Percentiles rank a stretch among this genome's conserved stretches.
Conservation (phyloP, 2,888 invertebrate species). For the Branchellion lobata region DNA sequence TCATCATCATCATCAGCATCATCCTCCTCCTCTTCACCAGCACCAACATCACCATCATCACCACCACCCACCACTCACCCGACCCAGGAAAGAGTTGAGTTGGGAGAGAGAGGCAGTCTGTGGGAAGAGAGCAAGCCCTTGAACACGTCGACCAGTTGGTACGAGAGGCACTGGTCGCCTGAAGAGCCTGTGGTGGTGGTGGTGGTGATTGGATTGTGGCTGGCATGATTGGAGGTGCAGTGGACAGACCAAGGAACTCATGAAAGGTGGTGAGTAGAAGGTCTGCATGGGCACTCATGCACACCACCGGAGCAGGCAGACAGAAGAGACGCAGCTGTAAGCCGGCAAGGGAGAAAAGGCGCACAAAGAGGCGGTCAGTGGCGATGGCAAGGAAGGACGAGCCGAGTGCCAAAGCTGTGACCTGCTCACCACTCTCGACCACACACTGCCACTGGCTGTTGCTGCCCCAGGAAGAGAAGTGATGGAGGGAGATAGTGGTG, state of each 20-base stretch:
- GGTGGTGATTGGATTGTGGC: no score
- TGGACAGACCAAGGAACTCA: conserved; percentile 64
- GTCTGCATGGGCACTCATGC: conserved; percentile 69
- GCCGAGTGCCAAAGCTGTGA: conserved; percentile 66
- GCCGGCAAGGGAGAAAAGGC: conserved; percentile 83
- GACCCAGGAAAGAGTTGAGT: conserved; percentile 61
- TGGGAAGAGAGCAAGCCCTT: conserved; percentile 53
- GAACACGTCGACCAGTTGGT: conserved; percentile 56
- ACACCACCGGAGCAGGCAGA: conserved; percentile 74
- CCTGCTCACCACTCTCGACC: conserved; percentile 77
- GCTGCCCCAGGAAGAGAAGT: conserved; percentile 69
- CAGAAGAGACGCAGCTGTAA: conserved; percentile 78
- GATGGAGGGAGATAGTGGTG: conserved; percentile 76
- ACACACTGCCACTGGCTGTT: conserved; percentile 84
- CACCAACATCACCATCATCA: background rate
- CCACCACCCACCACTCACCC: conserved; percentile 56
- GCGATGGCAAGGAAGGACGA: conserved; percentile 77
- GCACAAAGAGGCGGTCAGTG: conserved; percentile 73
- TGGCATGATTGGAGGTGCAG: background rate
- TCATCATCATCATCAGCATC: no score
- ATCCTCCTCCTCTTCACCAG: no score
- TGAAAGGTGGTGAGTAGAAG: conserved; percentile 72
- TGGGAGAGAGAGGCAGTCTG: conserved; percentile 60
- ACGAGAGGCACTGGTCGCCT: conserved; percentile 61
- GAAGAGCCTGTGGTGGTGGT: conserved; percentile 55